These are phyloP conservation scores for Epizoanthus illoricatus DNA, from an alignment of 92 coral and sea anemone species.

Conservation along the genomic window DNA sequence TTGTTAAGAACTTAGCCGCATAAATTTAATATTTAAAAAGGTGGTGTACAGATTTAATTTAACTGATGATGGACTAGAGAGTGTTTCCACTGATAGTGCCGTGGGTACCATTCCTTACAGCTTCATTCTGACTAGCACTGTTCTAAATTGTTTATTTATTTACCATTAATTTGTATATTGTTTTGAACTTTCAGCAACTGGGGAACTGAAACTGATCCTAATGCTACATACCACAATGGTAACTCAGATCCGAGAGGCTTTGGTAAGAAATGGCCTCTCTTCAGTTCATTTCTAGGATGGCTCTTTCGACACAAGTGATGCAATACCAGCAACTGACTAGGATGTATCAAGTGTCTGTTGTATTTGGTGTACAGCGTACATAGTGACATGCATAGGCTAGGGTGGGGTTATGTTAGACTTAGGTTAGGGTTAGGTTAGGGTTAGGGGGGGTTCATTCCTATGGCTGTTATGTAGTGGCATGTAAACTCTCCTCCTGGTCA, in stretches of 20 bases:
- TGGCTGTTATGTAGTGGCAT: too few species aligned
- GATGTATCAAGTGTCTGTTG: too few species aligned
- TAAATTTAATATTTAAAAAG: too few species aligned
- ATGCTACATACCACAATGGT: slow-evolving; percentile 77
- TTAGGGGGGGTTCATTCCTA: too few species aligned
- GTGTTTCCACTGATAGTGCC: neutral
- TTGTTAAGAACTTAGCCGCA: too few species aligned
- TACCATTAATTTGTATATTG: neutral
- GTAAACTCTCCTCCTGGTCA: too few species aligned
- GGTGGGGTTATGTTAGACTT: too few species aligned
- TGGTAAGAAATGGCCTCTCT: slow-evolving; percentile 59
- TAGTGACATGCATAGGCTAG: too few species aligned
- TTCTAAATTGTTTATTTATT: neutral
- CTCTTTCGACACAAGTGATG: neutral
- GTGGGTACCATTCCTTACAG: neutral
- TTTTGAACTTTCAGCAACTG: slow-evolving; percentile 77
- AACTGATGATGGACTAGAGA: too few species aligned
- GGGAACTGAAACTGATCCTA: slow-evolving; percentile 91
- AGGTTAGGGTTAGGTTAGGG: too few species aligned
- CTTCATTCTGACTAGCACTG: neutral
- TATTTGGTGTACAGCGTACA: too few species aligned
- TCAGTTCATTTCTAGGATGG: neutral
- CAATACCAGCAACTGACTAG: neutral
- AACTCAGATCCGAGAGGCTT: slow-evolving; percentile 94
- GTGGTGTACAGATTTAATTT: too few species aligned